Conservation (phyloP, 2,888 invertebrate species). For the Melangyna quadrimaculata region DNA sequence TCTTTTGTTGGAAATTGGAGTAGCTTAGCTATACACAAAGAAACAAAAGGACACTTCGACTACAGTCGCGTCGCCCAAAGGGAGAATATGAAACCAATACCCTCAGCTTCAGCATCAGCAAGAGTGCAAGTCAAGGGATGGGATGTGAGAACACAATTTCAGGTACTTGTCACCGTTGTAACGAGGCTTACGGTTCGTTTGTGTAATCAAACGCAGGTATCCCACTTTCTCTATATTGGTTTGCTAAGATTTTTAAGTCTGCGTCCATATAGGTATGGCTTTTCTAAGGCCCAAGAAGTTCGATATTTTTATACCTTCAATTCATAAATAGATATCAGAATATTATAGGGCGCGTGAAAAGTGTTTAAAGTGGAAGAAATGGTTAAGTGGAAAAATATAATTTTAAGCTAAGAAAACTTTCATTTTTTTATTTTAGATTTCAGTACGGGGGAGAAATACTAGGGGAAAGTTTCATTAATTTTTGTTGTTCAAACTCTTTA, state of each 20-base stretch:
- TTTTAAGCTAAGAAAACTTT: not conserved
- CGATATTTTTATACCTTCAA: conserved; percentile 28
- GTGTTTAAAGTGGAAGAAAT: not conserved
- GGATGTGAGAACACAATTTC: conserved; percentile 53
- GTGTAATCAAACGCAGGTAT: conserved; percentile 65
- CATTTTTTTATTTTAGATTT: not conserved
- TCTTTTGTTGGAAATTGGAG: conserved; percentile 51
- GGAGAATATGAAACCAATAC: conserved; percentile 36
- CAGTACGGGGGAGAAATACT: not conserved
- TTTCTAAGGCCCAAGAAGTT: not conserved
- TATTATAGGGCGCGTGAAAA: not conserved
- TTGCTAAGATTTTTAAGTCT: conserved; percentile 44
- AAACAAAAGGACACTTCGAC: conserved; percentile 21
- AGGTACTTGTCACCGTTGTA: conserved; percentile 69
- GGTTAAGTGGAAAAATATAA: not conserved
- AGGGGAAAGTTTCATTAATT: not conserved
- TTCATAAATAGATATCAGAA: not conserved
- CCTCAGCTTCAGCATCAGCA: not conserved
- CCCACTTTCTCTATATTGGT: conserved; percentile 5
- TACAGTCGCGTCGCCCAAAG: not conserved
- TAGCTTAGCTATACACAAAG: conserved; percentile 9
- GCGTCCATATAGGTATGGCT: conserved; percentile 51
- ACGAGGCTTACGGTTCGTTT: conserved; percentile 47
- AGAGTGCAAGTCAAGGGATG: conserved; percentile 5
- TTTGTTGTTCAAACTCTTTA: not conserved